Evolutionary conservation across 2,797 vertebrate species (phyloP).

Genomic region (Chaunax sp.): DNA sequence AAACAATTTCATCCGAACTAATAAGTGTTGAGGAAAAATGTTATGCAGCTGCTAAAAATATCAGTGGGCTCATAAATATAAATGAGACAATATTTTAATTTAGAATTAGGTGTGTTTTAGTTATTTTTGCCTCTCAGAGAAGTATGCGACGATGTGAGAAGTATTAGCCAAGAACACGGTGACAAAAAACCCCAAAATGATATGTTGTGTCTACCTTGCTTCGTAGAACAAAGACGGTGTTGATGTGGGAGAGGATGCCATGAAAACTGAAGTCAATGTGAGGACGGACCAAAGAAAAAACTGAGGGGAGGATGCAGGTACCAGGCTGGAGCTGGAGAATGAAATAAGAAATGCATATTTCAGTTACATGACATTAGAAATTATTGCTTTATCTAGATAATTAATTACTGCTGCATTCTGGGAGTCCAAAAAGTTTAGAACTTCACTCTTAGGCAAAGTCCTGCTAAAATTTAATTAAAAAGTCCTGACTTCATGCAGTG

Average conservation of each 20-base stretch:
- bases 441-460: too few species aligned
- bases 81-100: constrained; percentile 25
- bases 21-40: constrained; percentile 30
- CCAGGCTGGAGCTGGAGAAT: constrained; percentile 92
- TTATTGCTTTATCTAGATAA: background rate
- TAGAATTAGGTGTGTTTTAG: constrained; percentile 4
- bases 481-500: background rate
- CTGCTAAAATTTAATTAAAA: background rate
- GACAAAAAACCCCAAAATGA: background rate
- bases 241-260: constrained; percentile 99
- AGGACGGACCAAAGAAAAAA: constrained; percentile 97
- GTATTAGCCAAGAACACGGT: background rate
- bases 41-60: constrained; percentile 38
- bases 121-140: constrained; percentile 8
- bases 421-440: too few species aligned
- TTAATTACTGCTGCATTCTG: background rate
- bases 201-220: constrained; percentile 90
- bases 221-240: constrained; percentile 97
- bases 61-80: constrained; percentile 43
- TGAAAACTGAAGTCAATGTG: constrained; percentile 99
- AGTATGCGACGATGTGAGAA: background rate
- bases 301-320: constrained; percentile 92
- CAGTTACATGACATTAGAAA: constrained; percentile 7
- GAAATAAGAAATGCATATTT: constrained; percentile 30
- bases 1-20: constrained; percentile 19